Conservation (phyloP, 2,797 vertebrate genomes). For the Bradypus variegatus region DNA sequence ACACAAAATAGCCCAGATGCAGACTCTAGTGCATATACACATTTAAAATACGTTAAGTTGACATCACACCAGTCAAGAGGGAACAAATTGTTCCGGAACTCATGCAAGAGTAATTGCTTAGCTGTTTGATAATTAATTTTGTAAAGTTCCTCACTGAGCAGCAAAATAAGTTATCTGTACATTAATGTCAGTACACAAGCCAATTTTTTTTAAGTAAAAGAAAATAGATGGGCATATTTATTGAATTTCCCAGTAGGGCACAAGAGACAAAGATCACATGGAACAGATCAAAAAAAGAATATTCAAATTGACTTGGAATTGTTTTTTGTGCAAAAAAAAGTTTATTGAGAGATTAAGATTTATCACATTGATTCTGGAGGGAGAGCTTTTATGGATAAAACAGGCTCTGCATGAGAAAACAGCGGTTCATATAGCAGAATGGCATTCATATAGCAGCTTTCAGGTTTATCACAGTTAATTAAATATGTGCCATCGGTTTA, state of each 20-base stretch:
- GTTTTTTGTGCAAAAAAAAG: too few species aligned
- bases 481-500: slow-evolving; percentile 75
- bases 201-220: not conserved
- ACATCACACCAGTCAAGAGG: not conserved
- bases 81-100: not conserved
- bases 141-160: not conserved
- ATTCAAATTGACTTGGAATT: too few species aligned
- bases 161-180: not conserved
- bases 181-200: not conserved
- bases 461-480: slow-evolving; percentile 68
- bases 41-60: not conserved
- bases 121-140: slow-evolving; percentile 8
- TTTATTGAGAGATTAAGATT: too few species aligned
- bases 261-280: too few species aligned
- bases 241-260: not conserved
- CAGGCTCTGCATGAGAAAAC: too few species aligned
- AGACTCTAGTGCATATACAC: not conserved
- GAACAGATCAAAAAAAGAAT: too few species aligned
- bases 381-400: too few species aligned
- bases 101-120: not conserved
- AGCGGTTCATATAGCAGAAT: too few species aligned
- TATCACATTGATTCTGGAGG: too few species aligned
- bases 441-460: slow-evolving; percentile 65
- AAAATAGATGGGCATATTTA: not conserved
- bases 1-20: not conserved